Evolutionary conservation across 2,113 vertebrate genomes (phyloP).

Genomic region (Colinus virginianus): DNA sequence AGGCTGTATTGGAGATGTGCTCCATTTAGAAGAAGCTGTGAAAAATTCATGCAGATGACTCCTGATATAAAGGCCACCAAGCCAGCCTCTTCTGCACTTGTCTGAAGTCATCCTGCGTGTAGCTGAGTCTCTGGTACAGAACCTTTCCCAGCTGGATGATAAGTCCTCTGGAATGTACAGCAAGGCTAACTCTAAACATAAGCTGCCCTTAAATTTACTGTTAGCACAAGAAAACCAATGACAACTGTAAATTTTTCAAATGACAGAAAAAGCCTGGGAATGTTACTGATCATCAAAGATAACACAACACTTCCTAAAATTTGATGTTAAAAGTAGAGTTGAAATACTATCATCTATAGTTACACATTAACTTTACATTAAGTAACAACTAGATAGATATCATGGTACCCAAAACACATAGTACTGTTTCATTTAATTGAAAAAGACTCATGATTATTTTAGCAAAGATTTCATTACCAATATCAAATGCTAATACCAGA

Average conservation of each 20-base stretch:
- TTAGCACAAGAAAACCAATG: neutral
- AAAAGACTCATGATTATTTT: neutral
- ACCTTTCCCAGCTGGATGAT: neutral
- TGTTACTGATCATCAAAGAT: neutral
- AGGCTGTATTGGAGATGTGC: neutral
- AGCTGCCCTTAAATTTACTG: neutral
- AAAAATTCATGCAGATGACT: neutral
- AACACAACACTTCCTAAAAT: fast-evolving
- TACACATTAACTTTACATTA: neutral
- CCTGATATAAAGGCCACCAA: neutral
- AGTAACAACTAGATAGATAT: neutral
- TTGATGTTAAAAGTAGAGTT: neutral
- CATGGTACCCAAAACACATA: fast-evolving
- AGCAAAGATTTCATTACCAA: neutral
- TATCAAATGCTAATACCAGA: neutral
- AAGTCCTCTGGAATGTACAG: neutral
- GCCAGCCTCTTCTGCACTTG: neutral
- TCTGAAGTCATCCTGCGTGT: neutral
- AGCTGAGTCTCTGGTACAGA: neutral
- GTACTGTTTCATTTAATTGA: neutral
- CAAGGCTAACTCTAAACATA: neutral
- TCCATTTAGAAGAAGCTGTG: neutral
- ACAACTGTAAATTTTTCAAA: neutral
- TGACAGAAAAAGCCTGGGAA: neutral
- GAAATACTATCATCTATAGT: neutral